Percentiles rank a stretch among this genome's conserved stretches.
phyloP scores from a whole-genome alignment of 2,888 invertebrate species.

The Lysandra bellargus region DNA sequence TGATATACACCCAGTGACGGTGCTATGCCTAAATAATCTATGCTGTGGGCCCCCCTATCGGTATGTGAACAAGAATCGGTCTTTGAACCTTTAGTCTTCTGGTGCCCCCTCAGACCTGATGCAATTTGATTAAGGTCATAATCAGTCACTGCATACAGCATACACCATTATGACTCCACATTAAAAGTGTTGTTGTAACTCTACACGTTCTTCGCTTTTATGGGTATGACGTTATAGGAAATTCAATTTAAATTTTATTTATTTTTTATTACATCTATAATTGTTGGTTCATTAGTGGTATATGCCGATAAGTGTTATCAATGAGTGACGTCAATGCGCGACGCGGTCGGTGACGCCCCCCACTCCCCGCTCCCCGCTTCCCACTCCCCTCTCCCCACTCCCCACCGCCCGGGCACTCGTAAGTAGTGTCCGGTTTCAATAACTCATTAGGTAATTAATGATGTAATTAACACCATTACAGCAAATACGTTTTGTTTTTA shows the following conservation, averaged over 20 bases:
- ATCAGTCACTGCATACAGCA: too few species aligned
- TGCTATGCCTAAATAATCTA: too few species aligned
- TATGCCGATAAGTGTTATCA: conserved; percentile 26
- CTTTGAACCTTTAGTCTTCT: too few species aligned
- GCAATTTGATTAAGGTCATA: too few species aligned
- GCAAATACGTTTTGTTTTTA: background rate
- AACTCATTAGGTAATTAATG: conserved; percentile 12
- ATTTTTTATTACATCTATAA: conserved; percentile 8
- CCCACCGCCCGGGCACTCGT: background rate
- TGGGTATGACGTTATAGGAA: conserved; percentile 21
- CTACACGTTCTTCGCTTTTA: conserved; percentile 9
- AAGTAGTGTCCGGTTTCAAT: background rate
- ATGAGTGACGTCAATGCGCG: conserved; percentile 3
- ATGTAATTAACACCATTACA: conserved; percentile 10
- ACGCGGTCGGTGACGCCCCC: background rate
- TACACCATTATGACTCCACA: background rate
- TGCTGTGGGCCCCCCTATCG: too few species aligned
- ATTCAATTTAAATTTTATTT: conserved; percentile 22
- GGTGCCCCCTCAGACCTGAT: too few species aligned
- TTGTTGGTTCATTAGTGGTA: conserved; percentile 1
- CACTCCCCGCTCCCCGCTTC: background rate
- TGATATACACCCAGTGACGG: background rate
- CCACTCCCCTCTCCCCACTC: background rate
- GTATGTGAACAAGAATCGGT: too few species aligned
- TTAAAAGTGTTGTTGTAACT: conserved; percentile 5